Base-by-base conservation (phyloP, 1,140 invertebrate species). In the Amyelois transitella region DNA sequence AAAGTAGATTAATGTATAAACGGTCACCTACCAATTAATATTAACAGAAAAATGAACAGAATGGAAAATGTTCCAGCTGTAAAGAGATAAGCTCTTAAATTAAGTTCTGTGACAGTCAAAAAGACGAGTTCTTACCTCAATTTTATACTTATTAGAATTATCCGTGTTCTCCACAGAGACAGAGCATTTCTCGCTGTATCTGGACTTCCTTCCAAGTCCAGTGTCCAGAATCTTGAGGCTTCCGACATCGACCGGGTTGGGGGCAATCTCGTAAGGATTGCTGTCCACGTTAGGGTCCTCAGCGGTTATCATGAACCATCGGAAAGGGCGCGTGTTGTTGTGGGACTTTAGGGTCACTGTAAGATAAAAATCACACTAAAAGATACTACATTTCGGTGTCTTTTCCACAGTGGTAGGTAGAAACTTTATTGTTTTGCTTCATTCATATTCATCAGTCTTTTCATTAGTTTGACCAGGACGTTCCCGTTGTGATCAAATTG, bases 251-350 rank as follows among this genome's bases (percentile, higher is more conserved):
- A 62, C 60, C 1, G 58, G 49, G 0, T 67, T 56, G 1, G 66
- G 60, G 0, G 67, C 59, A 43, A 71, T 69, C 10, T 75, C 69
- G 10, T 69, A 64, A 6, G 58, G 61, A 12, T 51, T 75, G 20
- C 71, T 67, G 59, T 85, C 83, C 7, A 81, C 62, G 0, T 70
- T 69, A 0, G 84, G 80, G 32, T 82, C 77, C 32, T 87, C 84
- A 0, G 74, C 80, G 0, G 84, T 87, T 45, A 87, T 79, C 81
- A 87, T 85, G 53, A 86, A 86, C 74, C 72, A 77, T 20, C 69
- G 62, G 59, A 86, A 86, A 0, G 80, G 75, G 0, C 71, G 68
- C 0, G 53, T 66, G 3, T 18, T 12, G 18, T 72, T 64, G 1
- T 47, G 63, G 3, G 77, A 58, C 20, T 62, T 61, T 25, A 84